A percentile compares a stretch with the other conserved stretches of the same genome.
Conservation (phyloP, 2,888 invertebrate species). For the Aethes cnicana region DNA sequence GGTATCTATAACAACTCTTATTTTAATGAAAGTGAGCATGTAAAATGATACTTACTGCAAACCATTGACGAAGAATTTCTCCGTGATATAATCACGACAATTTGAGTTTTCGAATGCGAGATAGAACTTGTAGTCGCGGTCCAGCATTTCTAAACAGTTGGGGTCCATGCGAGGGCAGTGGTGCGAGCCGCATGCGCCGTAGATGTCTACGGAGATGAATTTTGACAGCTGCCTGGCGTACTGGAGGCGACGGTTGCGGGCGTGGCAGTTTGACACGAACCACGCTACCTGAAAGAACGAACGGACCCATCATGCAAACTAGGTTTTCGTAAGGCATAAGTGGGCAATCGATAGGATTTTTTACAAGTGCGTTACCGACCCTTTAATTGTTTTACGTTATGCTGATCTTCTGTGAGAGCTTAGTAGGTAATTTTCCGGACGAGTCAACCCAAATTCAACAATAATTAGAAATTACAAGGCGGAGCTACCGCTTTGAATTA, state of each 20-base stretch:
- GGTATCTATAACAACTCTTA: too few relatives aligned
- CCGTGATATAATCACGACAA: conserved; percentile 97
- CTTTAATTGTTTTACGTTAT: too few relatives aligned
- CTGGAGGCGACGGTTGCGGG: conserved; percentile 93
- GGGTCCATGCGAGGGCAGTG: conserved; percentile 92
- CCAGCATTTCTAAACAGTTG: conserved; percentile 94
- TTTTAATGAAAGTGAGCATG: too few relatives aligned
- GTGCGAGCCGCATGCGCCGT: conserved; percentile 93
- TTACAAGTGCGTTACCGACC: too few relatives aligned
- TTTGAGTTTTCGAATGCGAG: conserved; percentile 98
- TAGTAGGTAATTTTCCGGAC: too few relatives aligned
- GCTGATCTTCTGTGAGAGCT: too few relatives aligned
- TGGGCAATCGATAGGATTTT: too few relatives aligned
- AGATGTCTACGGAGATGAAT: conserved; percentile 94
- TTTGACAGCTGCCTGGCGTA: conserved; percentile 93
- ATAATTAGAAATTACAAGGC: too few relatives aligned
- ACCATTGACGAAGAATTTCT: conserved; percentile 98
- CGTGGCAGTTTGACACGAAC: conserved; percentile 99
- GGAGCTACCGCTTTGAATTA: too few relatives aligned
- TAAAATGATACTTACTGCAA: conserved; percentile 85
- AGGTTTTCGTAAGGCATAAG: too few relatives aligned
- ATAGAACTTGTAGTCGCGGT: conserved; percentile 97
- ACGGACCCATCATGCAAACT: too few relatives aligned
- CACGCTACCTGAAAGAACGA: conserved; percentile 88
- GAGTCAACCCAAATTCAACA: too few relatives aligned